phyloP scores from a whole-genome alignment of 2,113 vertebrate genomes.

The Colistium nudipinnis region DNA sequence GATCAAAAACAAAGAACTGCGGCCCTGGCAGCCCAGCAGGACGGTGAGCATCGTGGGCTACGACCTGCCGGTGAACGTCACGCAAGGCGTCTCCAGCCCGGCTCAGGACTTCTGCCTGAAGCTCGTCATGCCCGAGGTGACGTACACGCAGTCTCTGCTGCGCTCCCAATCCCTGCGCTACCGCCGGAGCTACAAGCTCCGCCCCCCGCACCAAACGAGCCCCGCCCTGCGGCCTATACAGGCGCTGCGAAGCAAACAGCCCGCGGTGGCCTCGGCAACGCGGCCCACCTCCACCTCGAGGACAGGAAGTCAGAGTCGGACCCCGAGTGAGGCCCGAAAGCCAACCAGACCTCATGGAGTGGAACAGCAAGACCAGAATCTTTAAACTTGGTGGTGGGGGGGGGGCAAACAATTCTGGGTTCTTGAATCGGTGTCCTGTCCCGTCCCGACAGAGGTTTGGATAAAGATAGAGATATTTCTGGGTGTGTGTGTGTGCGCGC shows the following conservation, averaged over 20 bases:
- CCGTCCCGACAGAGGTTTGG: too few species aligned
- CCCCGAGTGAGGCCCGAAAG: slow-evolving; percentile 17
- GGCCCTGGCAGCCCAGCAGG: slow-evolving; percentile 87
- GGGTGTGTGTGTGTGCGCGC: too few species aligned
- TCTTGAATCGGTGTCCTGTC: too few species aligned
- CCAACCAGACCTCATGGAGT: slow-evolving; percentile 18
- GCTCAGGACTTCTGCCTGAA: slow-evolving; percentile 85
- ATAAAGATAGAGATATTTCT: too few species aligned
- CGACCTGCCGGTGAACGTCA: slow-evolving; percentile 82
- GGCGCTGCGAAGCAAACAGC: slow-evolving; percentile 37
- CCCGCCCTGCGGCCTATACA: slow-evolving; percentile 54
- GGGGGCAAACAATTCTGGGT: too few species aligned
- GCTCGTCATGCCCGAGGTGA: slow-evolving; percentile 87
- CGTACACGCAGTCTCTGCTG: slow-evolving; percentile 84
- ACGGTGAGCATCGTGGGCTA: slow-evolving; percentile 89
- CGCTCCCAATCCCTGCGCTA: slow-evolving; percentile 80
- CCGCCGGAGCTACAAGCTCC: slow-evolving; percentile 50
- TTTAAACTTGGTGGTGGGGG: too few species aligned
- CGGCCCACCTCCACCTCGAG: slow-evolving; percentile 43
- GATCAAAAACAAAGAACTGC: slow-evolving; percentile 87
- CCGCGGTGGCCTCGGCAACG: slow-evolving; percentile 22
- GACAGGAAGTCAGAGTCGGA: slow-evolving; percentile 16
- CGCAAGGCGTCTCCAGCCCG: slow-evolving; percentile 15
- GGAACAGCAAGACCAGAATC: slow-evolving; percentile 24
- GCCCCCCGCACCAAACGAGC: slow-evolving; percentile 32